These are phyloP conservation scores for Aulostomus chinensis DNA, from an alignment of 2,797 vertebrate species.

Conservation along the genomic window DNA sequence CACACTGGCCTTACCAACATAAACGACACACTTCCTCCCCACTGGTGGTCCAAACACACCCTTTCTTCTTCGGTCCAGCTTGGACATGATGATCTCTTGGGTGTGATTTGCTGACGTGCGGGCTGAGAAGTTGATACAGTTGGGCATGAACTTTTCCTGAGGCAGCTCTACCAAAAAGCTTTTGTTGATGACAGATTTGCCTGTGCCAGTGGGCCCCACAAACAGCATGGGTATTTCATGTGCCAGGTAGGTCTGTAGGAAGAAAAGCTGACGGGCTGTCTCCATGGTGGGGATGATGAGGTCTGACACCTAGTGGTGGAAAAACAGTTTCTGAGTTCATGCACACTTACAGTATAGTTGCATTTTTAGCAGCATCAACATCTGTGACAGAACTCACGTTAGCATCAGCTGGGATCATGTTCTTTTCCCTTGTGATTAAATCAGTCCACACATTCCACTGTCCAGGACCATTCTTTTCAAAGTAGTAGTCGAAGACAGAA, in stretches of 20 bases:
- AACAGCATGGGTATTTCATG: no score
- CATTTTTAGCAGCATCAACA: neutral
- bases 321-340: neutral
- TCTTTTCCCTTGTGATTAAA: slow-evolving; percentile 84
- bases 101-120: slow-evolving; percentile 91
- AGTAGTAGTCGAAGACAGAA: slow-evolving; percentile 92
- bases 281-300: slow-evolving; percentile 92
- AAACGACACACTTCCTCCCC: slow-evolving; percentile 88
- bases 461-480: slow-evolving; percentile 84
- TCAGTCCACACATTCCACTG: slow-evolving; percentile 89
- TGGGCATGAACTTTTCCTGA: slow-evolving; percentile 85
- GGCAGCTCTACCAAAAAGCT: no score
- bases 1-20: slow-evolving; percentile 89
- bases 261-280: slow-evolving; percentile 87
- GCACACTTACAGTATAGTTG: neutral
- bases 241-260: no score
- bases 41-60: slow-evolving; percentile 88
- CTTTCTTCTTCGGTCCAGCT: slow-evolving; percentile 89
- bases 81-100: slow-evolving; percentile 93
- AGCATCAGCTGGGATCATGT: slow-evolving; percentile 74
- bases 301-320: slow-evolving; percentile 84
- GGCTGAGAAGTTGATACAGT: slow-evolving; percentile 91
- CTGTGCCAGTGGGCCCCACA: no score
- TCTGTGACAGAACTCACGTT: slow-evolving; percentile 76
- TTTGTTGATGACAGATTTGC: no score